Evolutionary conservation across 2,888 invertebrate genomes (phyloP), one percentile per base, ranked within the genome.

Genomic region (Aporophyla lueneburgensis): DNA sequence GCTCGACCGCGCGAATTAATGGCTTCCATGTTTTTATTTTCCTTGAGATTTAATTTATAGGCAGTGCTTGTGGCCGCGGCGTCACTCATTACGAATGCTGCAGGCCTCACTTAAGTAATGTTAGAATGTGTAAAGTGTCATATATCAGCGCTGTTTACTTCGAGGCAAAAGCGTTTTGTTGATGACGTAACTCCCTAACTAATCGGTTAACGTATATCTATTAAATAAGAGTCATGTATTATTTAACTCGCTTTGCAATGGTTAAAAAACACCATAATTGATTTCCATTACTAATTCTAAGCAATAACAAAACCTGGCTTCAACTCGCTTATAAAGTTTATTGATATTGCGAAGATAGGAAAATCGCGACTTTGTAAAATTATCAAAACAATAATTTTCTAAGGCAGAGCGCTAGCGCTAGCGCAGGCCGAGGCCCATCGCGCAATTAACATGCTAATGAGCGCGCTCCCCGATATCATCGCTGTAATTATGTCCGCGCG

Each of bases 21-120:
- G 95, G 95, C 95, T 96, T 96, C 96, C 96, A 96, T 94, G 96
- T 96, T 96, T 96, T 96, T 96, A 96, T 96, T 96, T 96, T 96
- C 96, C 96, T 96, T 95, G 95, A 96, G 96, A 96, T 96, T 95
- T 96, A 96, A 96, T 96, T 96, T 96, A 96, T 96, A 94, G 94
- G 91, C 94, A 92, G 91, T 90, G 95, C 92, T 94, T 93, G 94
- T 92, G 92, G 92, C 93, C 92, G 90, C 92, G 91, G 94, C 94
- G 94, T 95, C 95, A 95, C 95, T 95, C 94, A 94, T 95, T 94
- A 96, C 94, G 93, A 95, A 95, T 95, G 94, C 94, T 93, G 90
- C 91, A 91, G 92, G 90, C 92, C 93, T 91, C 91, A 89, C 91
- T 91, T 93, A 92, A 94, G 92, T 94, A 93, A 95, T 95, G 94